Base-by-base conservation (phyloP, 2,888 invertebrate species). In the Chaetogeoica ovagalla region DNA sequence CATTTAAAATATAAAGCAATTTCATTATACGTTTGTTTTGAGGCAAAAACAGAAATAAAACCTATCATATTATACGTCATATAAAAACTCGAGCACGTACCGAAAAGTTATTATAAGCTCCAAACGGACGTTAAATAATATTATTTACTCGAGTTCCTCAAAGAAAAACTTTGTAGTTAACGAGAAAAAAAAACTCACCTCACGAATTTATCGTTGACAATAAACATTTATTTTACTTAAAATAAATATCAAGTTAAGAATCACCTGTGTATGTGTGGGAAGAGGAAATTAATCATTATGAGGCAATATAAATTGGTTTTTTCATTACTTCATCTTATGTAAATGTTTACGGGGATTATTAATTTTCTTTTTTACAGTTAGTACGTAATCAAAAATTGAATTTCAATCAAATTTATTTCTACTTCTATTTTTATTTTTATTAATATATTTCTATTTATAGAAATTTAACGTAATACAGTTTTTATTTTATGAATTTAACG, bases 221-320 rank as follows among this genome's bases (percentile, higher is more conserved):
- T 76, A 69, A 60, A 69, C 59, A 77, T 77, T 69, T 77, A 59
- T 69, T 77, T 77, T 69, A 30, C n/a, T 76, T 52, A 68, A 69
- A 73, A 55, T 39, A 74, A 74, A 74, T 55, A 74, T 5, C 52
- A 37, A 74, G 39, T 59, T 59, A 73, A 63, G 13, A 55, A 65
- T 65, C 21, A 55, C 30, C 37, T 63, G 21, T 30, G 30, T 30
- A 4, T 30, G 30, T 30, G 30, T 30, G 30, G 30, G 30, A 30
- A 30, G 21, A 23, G 17, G 37, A 17, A 43, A 13, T 23, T 23
- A 23, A 17, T 23, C 23, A 48, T 23, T 68, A 17, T 30, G 30
- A 68, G 23, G 13, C 23, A 17, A 17, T 17, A 48, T 48, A 68
- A 0, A 21, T 43, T 65, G 11, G 0, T 6, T 65, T 43, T 65